Conservation (phyloP, 2,888 invertebrate species). For the Athalia rosae region DNA sequence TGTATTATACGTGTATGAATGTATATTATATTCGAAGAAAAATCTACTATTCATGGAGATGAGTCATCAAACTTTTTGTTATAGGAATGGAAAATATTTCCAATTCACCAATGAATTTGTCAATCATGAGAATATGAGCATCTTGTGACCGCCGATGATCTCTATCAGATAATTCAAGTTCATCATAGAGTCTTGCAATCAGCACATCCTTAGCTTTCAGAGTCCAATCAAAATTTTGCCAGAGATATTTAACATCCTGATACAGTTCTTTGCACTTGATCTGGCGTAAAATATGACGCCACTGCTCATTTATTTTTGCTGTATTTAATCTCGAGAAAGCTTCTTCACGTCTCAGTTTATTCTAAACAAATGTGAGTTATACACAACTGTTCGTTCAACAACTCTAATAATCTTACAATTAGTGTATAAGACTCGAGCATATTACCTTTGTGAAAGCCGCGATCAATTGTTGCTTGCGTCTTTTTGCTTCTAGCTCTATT, state of each 20-base stretch:
- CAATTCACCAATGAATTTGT: slow-evolving; percentile 79
- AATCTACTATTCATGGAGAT: slow-evolving; percentile 13
- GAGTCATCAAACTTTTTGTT: slow-evolving; percentile 18
- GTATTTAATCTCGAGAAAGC: slow-evolving; percentile 85
- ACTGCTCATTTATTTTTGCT: slow-evolving; percentile 90
- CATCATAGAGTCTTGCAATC: slow-evolving; percentile 79
- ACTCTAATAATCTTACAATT: slow-evolving; percentile 1
- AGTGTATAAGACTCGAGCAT: slow-evolving; percentile 10
- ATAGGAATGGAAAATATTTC: slow-evolving; percentile 16
- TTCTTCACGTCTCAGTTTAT: slow-evolving; percentile 88
- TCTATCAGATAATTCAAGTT: slow-evolving; percentile 82
- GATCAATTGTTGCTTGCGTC: slow-evolving; percentile 87
- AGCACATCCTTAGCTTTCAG: slow-evolving; percentile 82
- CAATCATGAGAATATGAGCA: slow-evolving; percentile 82
- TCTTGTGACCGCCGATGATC: slow-evolving; percentile 85
- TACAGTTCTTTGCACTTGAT: slow-evolving; percentile 86
- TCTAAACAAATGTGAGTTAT: slow-evolving; percentile 75
- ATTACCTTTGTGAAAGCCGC: slow-evolving; percentile 87
- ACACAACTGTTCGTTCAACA: slow-evolving; percentile 19
- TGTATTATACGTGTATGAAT: too few species aligned
- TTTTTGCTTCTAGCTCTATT: slow-evolving; percentile 86
- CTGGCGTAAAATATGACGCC: slow-evolving; percentile 85
- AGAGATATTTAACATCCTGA: slow-evolving; percentile 80
- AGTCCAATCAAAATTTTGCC: slow-evolving; percentile 78
- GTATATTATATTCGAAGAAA: not conserved